Base-by-base conservation (phyloP, 2,113 vertebrate species). In the Pholis gunnellus region DNA sequence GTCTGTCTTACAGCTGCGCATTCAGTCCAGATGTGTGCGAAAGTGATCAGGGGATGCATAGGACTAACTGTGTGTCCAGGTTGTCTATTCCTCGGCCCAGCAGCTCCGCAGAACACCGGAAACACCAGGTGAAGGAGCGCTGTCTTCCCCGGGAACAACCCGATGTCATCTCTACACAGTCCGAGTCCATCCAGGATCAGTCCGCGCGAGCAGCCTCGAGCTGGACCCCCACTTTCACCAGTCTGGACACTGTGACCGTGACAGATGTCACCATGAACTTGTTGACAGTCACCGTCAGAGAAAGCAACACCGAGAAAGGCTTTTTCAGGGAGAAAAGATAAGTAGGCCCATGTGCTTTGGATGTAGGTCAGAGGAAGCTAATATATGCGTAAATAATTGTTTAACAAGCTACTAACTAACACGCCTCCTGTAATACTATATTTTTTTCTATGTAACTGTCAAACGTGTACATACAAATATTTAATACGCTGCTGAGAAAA, bases 201-300 rank as follows among this genome's bases (percentile, higher is more conserved):
- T 91, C 95, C 71, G 94, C 96, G 83, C 94, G 92, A 0, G 92
- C 95, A 50, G 95, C 96, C 79, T 95, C 96, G 69, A 94, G 96
- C 67, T 99, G 98, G 98, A 96, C 91, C 66, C 98, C 97, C 2
- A 94, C 95, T 1, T 92, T 97, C 89, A 94, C 93, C 89, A 97
- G 96, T 91, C 90, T 97, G 96, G 98, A 99, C 95, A 96, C 97
- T 79, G 97, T 99, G 93, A 96, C 97, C 40, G 98, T 99, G 83
- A 99, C 98, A 0, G 98, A 99, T 0, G 96, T 99, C 92, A 99
- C 98, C 70, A 97, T 97, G 93, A 99, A 99, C 95, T 96, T 98
- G 91, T 89, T 99, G 95, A 99, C 98, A 66, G 98, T 99, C 74
- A 99, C 98, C 60, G 96, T 99, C 87, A 97, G 97, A 94, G 98